These are phyloP conservation scores for Hippasteria phrygiana DNA, from an alignment of 53 echinoderm and acorn worm genomes.

Conservation along the genomic window DNA sequence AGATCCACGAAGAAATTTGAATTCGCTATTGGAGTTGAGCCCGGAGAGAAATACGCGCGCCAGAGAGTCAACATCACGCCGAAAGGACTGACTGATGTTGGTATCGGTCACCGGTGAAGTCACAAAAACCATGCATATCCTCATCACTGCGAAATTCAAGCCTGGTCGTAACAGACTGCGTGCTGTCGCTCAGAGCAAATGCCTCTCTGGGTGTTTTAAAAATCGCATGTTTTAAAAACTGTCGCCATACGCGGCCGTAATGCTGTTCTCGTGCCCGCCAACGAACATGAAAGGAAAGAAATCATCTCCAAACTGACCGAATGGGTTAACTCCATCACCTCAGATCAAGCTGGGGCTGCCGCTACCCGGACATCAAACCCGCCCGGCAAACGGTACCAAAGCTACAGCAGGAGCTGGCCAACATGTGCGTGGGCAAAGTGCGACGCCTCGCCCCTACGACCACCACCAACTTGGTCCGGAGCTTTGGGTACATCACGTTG, in stretches of 20 bases:
- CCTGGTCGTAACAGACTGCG: constrained; percentile 34
- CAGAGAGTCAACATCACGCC: neutral
- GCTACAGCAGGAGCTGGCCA: constrained; percentile 31
- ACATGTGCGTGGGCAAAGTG: constrained; percentile 24
- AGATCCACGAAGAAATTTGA: neutral
- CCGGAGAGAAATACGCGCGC: neutral
- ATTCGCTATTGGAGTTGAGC: constrained; percentile 26
- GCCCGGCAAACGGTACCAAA: neutral
- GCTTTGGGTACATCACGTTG: neutral
- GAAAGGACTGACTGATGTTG: constrained; percentile 7
- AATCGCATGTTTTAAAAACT: constrained; percentile 22
- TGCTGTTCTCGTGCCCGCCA: constrained; percentile 23
- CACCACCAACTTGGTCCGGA: neutral
- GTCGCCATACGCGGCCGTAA: constrained; percentile 4
- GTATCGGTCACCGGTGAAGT: neutral
- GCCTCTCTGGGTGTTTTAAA: neutral
- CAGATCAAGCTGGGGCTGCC: neutral
- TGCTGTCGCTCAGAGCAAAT: constrained; percentile 19
- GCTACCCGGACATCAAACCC: neutral
- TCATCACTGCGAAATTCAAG: neutral
- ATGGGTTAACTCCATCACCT: neutral
- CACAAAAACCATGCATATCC: too few relatives aligned
- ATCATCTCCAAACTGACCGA: constrained; percentile 6
- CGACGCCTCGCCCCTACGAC: constrained; percentile 6
- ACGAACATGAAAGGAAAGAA: neutral